These are phyloP conservation scores for Anastrepha obliqua DNA, from an alignment of 1,140 invertebrate species.

Conservation along the genomic window DNA sequence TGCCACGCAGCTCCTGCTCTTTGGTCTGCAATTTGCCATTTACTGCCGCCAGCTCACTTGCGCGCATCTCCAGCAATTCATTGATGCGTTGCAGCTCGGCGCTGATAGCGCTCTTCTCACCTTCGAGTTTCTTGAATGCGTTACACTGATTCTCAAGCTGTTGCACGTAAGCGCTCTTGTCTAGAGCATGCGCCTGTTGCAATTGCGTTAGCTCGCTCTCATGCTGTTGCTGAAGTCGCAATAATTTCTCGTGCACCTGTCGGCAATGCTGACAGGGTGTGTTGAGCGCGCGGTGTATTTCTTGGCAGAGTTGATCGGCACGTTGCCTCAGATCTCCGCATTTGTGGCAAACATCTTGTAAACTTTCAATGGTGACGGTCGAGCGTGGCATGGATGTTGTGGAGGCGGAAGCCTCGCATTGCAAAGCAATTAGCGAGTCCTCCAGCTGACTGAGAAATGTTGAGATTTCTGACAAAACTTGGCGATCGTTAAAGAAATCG, in stretches of 20 bases:
- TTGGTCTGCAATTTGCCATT: slow-evolving; percentile 60
- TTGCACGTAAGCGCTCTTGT: slow-evolving; percentile 57
- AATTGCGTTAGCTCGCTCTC: slow-evolving; percentile 64
- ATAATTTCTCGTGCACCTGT: slow-evolving; percentile 67
- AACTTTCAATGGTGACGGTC: slow-evolving; percentile 68
- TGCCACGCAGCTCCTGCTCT: slow-evolving; percentile 61
- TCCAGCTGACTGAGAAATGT: slow-evolving; percentile 60
- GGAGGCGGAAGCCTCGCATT: slow-evolving; percentile 58
- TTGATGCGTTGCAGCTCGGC: slow-evolving; percentile 66
- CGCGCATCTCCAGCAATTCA: slow-evolving; percentile 67
- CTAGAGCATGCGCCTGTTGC: slow-evolving; percentile 60
- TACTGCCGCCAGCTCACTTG: slow-evolving; percentile 63
- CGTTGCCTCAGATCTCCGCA: slow-evolving; percentile 72
- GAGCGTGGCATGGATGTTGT: slow-evolving; percentile 57
- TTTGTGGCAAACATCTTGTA: slow-evolving; percentile 75
- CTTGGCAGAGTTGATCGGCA: slow-evolving; percentile 64
- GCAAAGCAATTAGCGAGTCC: slow-evolving; percentile 60
- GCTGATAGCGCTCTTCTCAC: slow-evolving; percentile 55
- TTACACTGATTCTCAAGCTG: slow-evolving; percentile 60
- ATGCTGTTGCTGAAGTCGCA: slow-evolving; percentile 71
- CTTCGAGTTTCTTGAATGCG: slow-evolving; percentile 56
- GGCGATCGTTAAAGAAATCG: slow-evolving; percentile 60
- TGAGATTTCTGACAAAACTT: slow-evolving; percentile 60
- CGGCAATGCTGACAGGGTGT: slow-evolving; percentile 60
- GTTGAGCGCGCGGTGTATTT: slow-evolving; percentile 62